These are phyloP conservation scores for Myripristis murdjan DNA, from an alignment of 2,797 vertebrate species.

Conservation along the genomic window DNA sequence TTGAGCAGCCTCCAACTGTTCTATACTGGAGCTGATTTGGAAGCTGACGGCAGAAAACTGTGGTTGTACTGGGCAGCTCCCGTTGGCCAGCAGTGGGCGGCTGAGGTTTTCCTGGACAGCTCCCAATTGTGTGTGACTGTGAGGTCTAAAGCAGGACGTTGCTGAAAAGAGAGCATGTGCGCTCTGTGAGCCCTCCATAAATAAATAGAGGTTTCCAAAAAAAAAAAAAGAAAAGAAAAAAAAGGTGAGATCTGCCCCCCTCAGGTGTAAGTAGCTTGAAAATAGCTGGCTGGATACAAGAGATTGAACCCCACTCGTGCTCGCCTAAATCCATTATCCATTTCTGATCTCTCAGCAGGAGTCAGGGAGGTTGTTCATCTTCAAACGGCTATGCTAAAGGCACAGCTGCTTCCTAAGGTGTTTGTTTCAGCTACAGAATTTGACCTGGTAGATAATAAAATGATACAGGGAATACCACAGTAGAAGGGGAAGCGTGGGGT, in stretches of 20 bases:
- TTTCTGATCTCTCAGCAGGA: constrained; percentile 55
- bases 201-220: constrained; percentile 27
- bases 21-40: too few relatives aligned
- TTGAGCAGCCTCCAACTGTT: constrained; percentile 58
- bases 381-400: constrained; percentile 54
- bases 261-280: constrained; percentile 45
- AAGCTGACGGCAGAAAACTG: constrained; percentile 1
- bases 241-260: constrained; percentile 28
- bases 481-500: background rate
- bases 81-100: background rate
- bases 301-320: background rate
- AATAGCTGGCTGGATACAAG: constrained; percentile 55
- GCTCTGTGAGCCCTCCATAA: constrained; percentile 26
- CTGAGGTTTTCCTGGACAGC: background rate
- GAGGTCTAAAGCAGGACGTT: constrained; percentile 34
- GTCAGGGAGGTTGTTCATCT: constrained; percentile 53
- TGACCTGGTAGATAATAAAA: constrained; percentile 26
- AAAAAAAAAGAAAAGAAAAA: constrained; percentile 9
- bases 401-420: constrained; percentile 30
- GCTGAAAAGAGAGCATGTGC: constrained; percentile 32
- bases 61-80: constrained; percentile 33
- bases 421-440: constrained; percentile 36
- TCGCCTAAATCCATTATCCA: constrained; percentile 64
- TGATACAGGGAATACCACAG: background rate
- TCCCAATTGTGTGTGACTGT: constrained; percentile 26